Evolutionary conservation across 2,888 invertebrate species (phyloP).

Genomic region (Heliconius charithonia): DNA sequence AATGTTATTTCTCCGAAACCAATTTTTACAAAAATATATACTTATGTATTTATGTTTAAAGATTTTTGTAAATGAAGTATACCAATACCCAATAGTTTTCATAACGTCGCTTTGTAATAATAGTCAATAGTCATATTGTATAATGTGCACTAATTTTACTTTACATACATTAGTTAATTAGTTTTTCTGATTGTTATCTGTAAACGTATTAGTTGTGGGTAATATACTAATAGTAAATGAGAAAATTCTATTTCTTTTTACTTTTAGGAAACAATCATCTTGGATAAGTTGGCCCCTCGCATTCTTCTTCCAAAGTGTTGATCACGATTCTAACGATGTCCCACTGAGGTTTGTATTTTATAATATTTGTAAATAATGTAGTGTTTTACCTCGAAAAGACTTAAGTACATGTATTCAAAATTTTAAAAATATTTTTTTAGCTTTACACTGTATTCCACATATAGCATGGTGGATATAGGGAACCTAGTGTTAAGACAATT

Average conservation of each 20-base stretch:
- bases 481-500: too few species aligned
- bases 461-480: too few species aligned
- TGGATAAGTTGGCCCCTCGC: constrained; percentile 98
- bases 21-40: neutral
- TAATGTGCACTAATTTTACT: too few species aligned
- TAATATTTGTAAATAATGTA: neutral
- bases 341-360: constrained; percentile 87
- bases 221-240: neutral
- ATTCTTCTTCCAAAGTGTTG: constrained; percentile 92
- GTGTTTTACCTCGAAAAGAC: neutral
- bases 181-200: too few species aligned
- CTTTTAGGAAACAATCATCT: constrained; percentile 87
- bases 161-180: too few species aligned
- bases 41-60: neutral
- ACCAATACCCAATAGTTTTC: too few species aligned
- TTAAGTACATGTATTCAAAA: neutral
- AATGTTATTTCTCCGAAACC: neutral
- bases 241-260: neutral
- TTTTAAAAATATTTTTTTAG: too few species aligned
- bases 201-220: too few species aligned
- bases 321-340: constrained; percentile 89
- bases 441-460: too few species aligned
- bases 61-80: too few species aligned
- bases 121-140: too few species aligned
- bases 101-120: neutral